Percentiles rank a stretch among this genome's conserved stretches.
Evolutionary conservation across 2,113 vertebrate genomes (phyloP).

Genomic region (Anthoscopus minutus): DNA sequence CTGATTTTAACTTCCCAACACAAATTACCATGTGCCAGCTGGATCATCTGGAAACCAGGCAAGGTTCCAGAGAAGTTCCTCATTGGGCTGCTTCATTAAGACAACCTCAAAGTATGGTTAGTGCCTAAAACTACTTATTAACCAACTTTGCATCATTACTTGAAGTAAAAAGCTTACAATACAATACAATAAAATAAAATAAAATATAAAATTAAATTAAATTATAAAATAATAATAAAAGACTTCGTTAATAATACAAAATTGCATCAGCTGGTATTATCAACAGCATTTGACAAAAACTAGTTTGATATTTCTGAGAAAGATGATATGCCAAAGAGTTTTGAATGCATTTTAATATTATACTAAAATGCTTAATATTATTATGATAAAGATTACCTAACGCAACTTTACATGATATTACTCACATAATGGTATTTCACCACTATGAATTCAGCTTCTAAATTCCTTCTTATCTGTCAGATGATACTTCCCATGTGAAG

Average conservation of each 20-base stretch:
- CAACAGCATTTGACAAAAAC: neutral
- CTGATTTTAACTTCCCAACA: neutral
- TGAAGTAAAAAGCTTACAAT: neutral
- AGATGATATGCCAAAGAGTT: neutral
- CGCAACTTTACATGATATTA: neutral
- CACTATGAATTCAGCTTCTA: neutral
- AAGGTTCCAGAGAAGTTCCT: neutral
- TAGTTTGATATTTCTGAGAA: neutral
- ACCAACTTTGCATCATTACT: neutral
- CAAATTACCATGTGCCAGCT: neutral
- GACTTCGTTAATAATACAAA: neutral
- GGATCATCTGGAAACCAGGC: neutral
- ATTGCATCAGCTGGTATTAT: neutral
- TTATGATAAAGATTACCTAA: neutral
- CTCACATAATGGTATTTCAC: neutral
- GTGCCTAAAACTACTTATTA: neutral
- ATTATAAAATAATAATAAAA: neutral
- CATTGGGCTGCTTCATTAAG: neutral
- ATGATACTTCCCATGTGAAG: neutral
- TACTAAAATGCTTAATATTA: neutral
- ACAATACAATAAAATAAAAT: neutral
- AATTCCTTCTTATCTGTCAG: neutral
- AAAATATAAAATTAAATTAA: no score
- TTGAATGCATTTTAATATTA: neutral
- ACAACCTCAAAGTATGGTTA: neutral